phyloP scores from a whole-genome alignment of 2,113 vertebrate genomes.

The Glaucidium brasilianum region DNA sequence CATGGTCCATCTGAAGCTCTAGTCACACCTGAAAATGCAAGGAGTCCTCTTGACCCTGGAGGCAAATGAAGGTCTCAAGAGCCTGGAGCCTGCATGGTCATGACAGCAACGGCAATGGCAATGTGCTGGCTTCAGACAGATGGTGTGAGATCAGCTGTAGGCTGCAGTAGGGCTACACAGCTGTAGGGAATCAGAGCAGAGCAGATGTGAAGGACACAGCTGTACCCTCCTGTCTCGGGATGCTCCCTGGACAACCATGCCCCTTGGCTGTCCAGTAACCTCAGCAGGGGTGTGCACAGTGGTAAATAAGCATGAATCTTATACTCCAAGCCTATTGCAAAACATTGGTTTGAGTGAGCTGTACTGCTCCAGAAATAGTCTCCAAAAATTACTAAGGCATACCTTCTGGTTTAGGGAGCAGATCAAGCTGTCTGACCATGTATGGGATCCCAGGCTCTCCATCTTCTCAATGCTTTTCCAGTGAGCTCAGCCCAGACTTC shows the following conservation, averaged over 20 bases:
- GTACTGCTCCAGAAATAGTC: not conserved
- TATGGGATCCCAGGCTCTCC: not conserved
- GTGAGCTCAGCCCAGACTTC: not conserved
- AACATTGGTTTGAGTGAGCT: not conserved
- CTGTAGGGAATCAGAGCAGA: accelerated
- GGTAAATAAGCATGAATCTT: not conserved
- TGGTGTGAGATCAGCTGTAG: not conserved
- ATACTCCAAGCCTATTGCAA: not conserved
- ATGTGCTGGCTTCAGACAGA: not conserved
- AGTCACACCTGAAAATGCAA: not conserved
- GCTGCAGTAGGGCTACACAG: not conserved
- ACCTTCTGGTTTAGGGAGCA: not conserved
- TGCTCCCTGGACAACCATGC: not conserved
- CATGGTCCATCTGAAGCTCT: not conserved
- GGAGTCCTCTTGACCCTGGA: not conserved
- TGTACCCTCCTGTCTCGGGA: accelerated
- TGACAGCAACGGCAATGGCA: accelerated
- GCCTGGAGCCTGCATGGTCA: not conserved
- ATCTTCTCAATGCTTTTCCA: not conserved
- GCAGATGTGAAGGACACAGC: not conserved
- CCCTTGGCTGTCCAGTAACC: not conserved
- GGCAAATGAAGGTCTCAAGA: not conserved
- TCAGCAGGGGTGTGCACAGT: not conserved
- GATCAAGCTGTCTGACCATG: not conserved
- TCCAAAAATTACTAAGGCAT: not conserved